These are phyloP conservation scores for Chaenogobius annularis DNA, from an alignment of 2,113 vertebrate species.

Conservation along the genomic window DNA sequence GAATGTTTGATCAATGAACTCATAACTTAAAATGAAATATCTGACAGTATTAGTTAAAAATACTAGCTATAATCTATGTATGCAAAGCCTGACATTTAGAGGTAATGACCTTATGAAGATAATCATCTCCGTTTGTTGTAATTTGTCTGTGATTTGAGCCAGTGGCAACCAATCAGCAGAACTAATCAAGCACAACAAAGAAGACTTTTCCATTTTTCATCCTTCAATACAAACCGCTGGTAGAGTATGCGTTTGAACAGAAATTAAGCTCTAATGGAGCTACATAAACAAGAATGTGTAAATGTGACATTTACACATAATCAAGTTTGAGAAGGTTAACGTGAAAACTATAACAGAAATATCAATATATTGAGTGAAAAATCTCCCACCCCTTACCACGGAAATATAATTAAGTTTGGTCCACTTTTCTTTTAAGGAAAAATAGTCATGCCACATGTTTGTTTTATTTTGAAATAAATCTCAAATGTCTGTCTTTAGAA, in stretches of 20 bases:
- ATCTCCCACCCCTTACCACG: neutral
- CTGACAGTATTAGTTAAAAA: neutral
- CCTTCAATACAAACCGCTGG: constrained; percentile 8
- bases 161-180: constrained; percentile 9
- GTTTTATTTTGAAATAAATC: too few relatives aligned
- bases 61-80: neutral
- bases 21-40: constrained; percentile 2
- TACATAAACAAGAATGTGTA: constrained; percentile 8
- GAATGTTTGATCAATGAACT: neutral
- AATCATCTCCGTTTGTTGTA: neutral
- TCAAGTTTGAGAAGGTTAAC: constrained; percentile 28
- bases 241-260: constrained; percentile 20
- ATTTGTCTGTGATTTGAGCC: constrained; percentile 4
- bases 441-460: too few relatives aligned
- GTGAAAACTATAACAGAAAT: constrained; percentile 12
- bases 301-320: constrained; percentile 27
- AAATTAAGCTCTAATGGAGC: constrained; percentile 25
- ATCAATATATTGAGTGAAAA: constrained; percentile 1
- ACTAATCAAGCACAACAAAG: constrained; percentile 16
- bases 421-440: too few relatives aligned
- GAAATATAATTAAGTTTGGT: neutral
- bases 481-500: too few relatives aligned
- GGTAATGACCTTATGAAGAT: constrained; percentile 12
- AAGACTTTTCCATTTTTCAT: constrained; percentile 1
- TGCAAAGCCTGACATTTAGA: constrained; percentile 35